Evolutionary conservation across 2,113 vertebrate species (phyloP).

Genomic region (Podocnemis expansa): DNA sequence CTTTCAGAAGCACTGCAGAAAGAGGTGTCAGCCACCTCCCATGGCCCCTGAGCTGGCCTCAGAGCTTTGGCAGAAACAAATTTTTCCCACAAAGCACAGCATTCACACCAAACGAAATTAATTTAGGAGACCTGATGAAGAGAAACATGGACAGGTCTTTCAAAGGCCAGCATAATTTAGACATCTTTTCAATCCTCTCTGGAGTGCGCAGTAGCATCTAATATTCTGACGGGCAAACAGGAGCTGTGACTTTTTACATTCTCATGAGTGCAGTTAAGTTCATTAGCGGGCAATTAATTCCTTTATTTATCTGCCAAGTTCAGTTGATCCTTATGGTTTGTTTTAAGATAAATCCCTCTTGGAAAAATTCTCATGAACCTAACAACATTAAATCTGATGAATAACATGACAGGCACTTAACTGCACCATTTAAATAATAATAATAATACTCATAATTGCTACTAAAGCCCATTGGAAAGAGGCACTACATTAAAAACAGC

Average conservation of each 20-base stretch:
- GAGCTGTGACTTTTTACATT: background rate
- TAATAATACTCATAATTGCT: background rate
- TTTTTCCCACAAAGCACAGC: background rate
- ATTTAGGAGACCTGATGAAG: background rate
- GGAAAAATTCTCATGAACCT: conserved; percentile 44
- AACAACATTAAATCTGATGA: background rate
- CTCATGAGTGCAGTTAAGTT: conserved; percentile 54
- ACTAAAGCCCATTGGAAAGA: conserved; percentile 1
- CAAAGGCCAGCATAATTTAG: background rate
- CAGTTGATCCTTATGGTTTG: conserved; percentile 50
- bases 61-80: background rate
- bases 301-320: conserved; percentile 58
- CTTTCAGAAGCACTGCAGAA: background rate
- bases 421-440: background rate
- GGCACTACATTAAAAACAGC: background rate
- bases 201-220: conserved; percentile 3
- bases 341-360: conserved; percentile 47
- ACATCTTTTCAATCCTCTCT: background rate
- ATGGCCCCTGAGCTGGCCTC: background rate
- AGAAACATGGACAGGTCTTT: background rate
- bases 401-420: conserved; percentile 44
- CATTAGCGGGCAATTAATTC: conserved; percentile 64
- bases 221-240: background rate
- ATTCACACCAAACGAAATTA: conserved; percentile 3
- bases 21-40: background rate